These are phyloP conservation scores for Galerucella pusilla DNA, from an alignment of 2,888 invertebrate genomes.

Conservation along the genomic window DNA sequence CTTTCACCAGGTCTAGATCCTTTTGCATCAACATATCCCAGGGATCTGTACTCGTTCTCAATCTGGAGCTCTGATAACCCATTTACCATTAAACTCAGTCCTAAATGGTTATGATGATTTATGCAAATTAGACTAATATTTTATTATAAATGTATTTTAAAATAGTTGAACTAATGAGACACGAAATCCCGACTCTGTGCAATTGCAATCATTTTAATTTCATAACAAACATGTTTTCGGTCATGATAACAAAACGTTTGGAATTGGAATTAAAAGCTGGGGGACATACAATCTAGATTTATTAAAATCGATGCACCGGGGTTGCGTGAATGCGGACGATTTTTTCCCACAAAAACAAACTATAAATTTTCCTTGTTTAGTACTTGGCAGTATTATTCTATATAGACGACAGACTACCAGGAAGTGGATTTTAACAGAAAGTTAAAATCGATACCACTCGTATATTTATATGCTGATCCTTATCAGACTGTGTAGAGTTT, in stretches of 20 bases:
- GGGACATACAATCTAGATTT: conserved; percentile 10
- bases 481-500: neutral
- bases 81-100: too few species aligned
- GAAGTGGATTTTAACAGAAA: neutral
- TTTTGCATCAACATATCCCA: too few species aligned
- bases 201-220: conserved; percentile 1
- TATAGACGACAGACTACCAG: conserved; percentile 17
- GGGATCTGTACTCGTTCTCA: too few species aligned
- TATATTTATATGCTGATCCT: neutral
- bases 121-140: too few species aligned
- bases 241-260: conserved; percentile 3
- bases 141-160: neutral
- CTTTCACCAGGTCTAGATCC: too few species aligned
- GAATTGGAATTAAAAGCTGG: conserved; percentile 8
- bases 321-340: conserved; percentile 5
- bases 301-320: conserved; percentile 15
- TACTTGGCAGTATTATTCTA: conserved; percentile 4
- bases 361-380: conserved; percentile 11
- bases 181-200: neutral
- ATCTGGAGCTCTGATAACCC: too few species aligned
- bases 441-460: neutral
- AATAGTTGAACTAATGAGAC: neutral
- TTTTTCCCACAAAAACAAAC: conserved; percentile 15
- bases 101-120: too few species aligned
- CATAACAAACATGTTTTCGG: neutral